Evolutionary conservation across 2,888 invertebrate genomes (phyloP), one percentile per base, ranked within the genome.

Genomic region (Boloria selene): DNA sequence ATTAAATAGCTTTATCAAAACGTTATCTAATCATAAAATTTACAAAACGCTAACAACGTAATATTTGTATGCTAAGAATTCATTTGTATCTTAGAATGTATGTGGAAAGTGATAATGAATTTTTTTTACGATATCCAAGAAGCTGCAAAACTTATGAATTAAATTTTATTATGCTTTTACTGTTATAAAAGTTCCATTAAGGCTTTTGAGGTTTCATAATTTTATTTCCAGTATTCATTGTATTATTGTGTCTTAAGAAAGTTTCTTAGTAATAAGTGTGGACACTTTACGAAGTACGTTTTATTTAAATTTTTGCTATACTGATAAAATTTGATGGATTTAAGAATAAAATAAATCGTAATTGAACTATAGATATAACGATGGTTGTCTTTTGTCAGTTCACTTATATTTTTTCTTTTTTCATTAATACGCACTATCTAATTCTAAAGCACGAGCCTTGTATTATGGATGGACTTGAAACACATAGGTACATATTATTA

Each of bases 81-180:
- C 38, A 44, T 26, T 13, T 58, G 10, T 47, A 63, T 18, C 31
- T 55, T 42, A 18, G 1, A 44, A 17, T 49, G 58, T 58, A 47
- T 58, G 58, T 58, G 49, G 14, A 58, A 58, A 58, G 47, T 58
- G 45, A 45, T 26, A 49, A 58, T 47, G 47, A 26, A 49, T 58
- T 58, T 58, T 62, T 68, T 65, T 10, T 50, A 58, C 58, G 47
- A 47, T 58, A 49, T 16, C 49, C 53, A 49, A 52, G 56, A 68
- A 14, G 31, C 61, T 56, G 58, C 64, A 26, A 64, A 64, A 50
- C 50, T 26, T 66, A 53, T 62, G 49, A 53, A 59, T 58, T 53
- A 58, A 54, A 52, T 67, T 58, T 63, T 60, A 67, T 63, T 60
- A 59, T 49, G 51, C 63, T 63, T 63, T 67, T 51, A 64, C 51